Base-by-base conservation (phyloP, 1,140 invertebrate genomes). In the Brevipalpus yothersi region DNA sequence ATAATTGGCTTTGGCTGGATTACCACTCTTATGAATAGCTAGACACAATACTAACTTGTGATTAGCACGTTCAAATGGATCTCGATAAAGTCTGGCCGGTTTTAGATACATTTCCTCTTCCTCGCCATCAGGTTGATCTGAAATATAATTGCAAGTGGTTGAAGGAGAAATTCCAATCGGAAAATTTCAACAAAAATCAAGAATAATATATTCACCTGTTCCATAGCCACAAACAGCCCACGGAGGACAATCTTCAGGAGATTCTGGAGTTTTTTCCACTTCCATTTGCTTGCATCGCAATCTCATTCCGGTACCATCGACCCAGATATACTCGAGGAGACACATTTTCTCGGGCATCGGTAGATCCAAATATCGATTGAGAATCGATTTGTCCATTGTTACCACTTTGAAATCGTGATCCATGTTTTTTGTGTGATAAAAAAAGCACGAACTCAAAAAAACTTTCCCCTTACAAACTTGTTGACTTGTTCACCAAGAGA, bases 221-320 rank as follows among this genome's bases (percentile, higher is more conserved):
- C 69, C 71, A 67, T 86, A 92, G 23, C 92, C 93, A 71, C 96
- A 91, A 70, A 86, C 96, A 66, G 91, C 93, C 92, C 92, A 97
- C 2, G 82, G 74, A 0, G 92, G 92, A 53, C 92, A 73, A 62
- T 96, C 90, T 78, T 63, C 45, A 4, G 63, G 31, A 11, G 11
- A 3, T 41, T 61, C 68, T 5, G 67, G 66, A n/a, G 66, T 60
- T n/a, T 65, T 65, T 40, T 58, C 40, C 4, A 68, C 55, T 0
- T 90, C 94, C 62, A 82, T 77, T 15, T 88, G 89, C 70, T 96
- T 96, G 68, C 81, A 80, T 61, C 92, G 75, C 4, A 94, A 68
- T 61, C 82, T 78, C 71, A 94, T 87, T 1, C 87, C 87, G 1
- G 83, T 84, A 4, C 91, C 91, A 70, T 96, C 91, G 61, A 96